These are phyloP conservation scores for Pterocles orientalis DNA, from an alignment of 2,113 vertebrate genomes.

Conservation along the genomic window DNA sequence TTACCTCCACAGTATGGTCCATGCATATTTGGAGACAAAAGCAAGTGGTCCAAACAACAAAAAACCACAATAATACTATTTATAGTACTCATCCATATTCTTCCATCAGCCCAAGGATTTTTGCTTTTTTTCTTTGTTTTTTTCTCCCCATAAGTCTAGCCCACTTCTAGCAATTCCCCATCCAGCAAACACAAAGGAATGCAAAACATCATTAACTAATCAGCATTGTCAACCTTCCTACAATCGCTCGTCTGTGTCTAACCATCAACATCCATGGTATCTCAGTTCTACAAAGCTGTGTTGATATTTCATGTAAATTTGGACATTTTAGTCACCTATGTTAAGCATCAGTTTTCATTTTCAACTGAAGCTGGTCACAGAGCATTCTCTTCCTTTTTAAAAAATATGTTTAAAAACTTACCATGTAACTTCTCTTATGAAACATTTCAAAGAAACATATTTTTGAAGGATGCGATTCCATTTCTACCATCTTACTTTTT, in stretches of 20 bases:
- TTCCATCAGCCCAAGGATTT: background rate
- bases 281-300: background rate
- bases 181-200: background rate
- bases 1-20: background rate
- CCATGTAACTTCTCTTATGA: accelerated
- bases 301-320: accelerated
- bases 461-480: background rate
- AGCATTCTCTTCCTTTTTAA: background rate
- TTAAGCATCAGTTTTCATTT: background rate
- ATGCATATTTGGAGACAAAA: background rate
- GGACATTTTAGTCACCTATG: background rate
- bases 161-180: background rate
- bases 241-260: background rate
- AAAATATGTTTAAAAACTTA: background rate
- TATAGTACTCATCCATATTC: too few relatives aligned
- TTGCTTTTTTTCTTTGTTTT: background rate
- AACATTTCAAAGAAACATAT: background rate
- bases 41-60: background rate
- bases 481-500: background rate
- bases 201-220: background rate
- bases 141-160: background rate
- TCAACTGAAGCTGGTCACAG: background rate
- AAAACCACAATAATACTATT: background rate
- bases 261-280: background rate
- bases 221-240: background rate